Evolutionary conservation across 1,140 invertebrate species (phyloP).

Genomic region (Drosophila willistoni): DNA sequence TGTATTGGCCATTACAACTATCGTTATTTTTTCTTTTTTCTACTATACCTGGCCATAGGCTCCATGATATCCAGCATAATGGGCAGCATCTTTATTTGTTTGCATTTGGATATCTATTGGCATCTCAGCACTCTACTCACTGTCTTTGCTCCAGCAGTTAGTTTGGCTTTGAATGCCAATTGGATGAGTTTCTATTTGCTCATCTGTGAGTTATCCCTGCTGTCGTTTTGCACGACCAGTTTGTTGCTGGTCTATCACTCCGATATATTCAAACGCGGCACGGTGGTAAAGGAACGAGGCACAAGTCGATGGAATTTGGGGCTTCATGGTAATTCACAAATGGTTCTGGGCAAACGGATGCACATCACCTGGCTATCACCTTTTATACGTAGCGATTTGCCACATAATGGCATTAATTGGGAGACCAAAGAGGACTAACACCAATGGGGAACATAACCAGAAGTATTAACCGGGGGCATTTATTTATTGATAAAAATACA

Average conservation of each 20-base stretch:
- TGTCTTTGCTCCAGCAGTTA: slow-evolving; percentile 86
- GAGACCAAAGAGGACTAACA: slow-evolving; percentile 49
- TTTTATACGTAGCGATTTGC: slow-evolving; percentile 89
- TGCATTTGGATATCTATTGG: slow-evolving; percentile 83
- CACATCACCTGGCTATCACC: slow-evolving; percentile 90
- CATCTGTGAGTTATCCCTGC: slow-evolving; percentile 87
- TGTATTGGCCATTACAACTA: slow-evolving; percentile 96
- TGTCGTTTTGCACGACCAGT: slow-evolving; percentile 88
- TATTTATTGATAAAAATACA: slow-evolving; percentile 20
- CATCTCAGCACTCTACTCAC: slow-evolving; percentile 86
- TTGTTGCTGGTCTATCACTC: slow-evolving; percentile 89
- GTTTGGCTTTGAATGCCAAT: slow-evolving; percentile 84
- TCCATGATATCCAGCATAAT: slow-evolving; percentile 88
- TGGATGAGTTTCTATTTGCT: slow-evolving; percentile 85
- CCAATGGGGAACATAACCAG: no score
- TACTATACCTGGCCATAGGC: slow-evolving; percentile 90
- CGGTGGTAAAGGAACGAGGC: slow-evolving; percentile 86
- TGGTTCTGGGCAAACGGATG: slow-evolving; percentile 90
- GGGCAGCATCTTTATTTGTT: slow-evolving; percentile 88
- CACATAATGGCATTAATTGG: slow-evolving; percentile 91
- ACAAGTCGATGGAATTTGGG: slow-evolving; percentile 89
- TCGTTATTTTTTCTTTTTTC: slow-evolving; percentile 93
- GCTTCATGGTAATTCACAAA: slow-evolving; percentile 87
- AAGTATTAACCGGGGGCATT: neutral
- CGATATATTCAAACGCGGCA: slow-evolving; percentile 86